Conservation (phyloP, 2,888 invertebrate genomes). For the Andrena trimmerana region DNA sequence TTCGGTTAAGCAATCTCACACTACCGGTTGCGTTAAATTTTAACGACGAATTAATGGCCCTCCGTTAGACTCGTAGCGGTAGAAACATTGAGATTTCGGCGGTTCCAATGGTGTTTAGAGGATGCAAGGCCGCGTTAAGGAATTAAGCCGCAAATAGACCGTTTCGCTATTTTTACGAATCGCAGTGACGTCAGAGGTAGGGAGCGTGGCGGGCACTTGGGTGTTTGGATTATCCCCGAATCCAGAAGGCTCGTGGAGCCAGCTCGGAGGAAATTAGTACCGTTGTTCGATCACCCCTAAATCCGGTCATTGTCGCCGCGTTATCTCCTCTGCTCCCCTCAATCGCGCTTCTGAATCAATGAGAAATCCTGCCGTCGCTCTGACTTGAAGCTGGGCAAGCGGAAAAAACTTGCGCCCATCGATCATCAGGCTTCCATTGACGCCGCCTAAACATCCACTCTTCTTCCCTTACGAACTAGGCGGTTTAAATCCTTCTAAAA, state of each 20-base stretch:
- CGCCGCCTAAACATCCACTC: not conserved
- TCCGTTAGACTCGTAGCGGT: too few species aligned
- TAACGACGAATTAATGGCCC: too few species aligned
- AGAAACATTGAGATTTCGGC: not conserved
- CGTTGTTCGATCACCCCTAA: slow-evolving; percentile 15
- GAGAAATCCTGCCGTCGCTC: not conserved
- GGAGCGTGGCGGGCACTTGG: slow-evolving; percentile 51
- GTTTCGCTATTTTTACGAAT: slow-evolving; percentile 73
- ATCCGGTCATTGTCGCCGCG: slow-evolving; percentile 26
- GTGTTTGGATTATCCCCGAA: slow-evolving; percentile 65
- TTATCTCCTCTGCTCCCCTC: not conserved
- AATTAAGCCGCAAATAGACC: slow-evolving; percentile 68
- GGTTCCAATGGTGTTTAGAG: slow-evolving; percentile 11
- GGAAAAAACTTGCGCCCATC: not conserved
- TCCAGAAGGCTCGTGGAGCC: slow-evolving; percentile 57
- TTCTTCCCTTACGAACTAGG: not conserved
- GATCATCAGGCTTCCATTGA: not conserved
- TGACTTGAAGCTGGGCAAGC: not conserved
- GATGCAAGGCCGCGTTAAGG: slow-evolving; percentile 60
- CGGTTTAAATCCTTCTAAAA: not conserved
- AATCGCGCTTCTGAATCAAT: not conserved
- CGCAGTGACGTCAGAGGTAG: slow-evolving; percentile 73
- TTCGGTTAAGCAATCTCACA: too few species aligned
- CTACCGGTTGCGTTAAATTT: too few species aligned
- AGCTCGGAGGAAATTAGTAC: slow-evolving; percentile 33